Base-by-base conservation (phyloP, 2,888 invertebrate genomes). In the Epiblema foenella region DNA sequence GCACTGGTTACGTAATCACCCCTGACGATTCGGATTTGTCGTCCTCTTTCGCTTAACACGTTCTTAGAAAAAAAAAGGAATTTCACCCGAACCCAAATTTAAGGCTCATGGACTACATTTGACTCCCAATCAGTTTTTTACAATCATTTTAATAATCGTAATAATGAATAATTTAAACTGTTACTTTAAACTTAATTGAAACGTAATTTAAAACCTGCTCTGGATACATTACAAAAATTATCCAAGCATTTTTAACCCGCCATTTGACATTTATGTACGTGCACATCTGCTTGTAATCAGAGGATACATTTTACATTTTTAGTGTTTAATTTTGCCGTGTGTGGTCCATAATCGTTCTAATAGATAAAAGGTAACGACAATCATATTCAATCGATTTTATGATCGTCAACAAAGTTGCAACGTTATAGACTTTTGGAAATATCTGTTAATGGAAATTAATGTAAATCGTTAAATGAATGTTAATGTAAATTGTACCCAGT, bases 251-350 rank as follows among this genome's bases (percentile, higher is more conserved):
- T 77, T 76, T 68, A 78, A 77, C 72, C 62, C 65, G 65, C 63
- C 72, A 71, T 78, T 81, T 82, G 81, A 81, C 83, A 83, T 85
- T 85, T 83, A 79, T 76, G 79, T 77, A 79, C 77, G 79, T 77
- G 63, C 70, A 76, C 85, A 85, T 81, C 84, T 85, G 85, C 77
- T 68, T 5, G 63, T 77, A 84, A 81, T 81, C 77, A 77, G 69
- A 66, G 73, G 78, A 80, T 78, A 77, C 73, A 76, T 78, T 78
- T 75, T 77, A 77, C 77, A 78, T 76, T 79, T 75, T 75, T 69
- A 73, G 71, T 72, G 73, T 73, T 72, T 66, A 74, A 68, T 66
- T 39, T 73, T 51, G 57, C 67, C 67, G 75, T 77, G 83, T 84
- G 85, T 83, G 86, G 85, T 82, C 84, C 77, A 73, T 57, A 65